These are phyloP conservation scores for Labeo rohita DNA, from an alignment of 2,113 vertebrate species.

Conservation along the genomic window DNA sequence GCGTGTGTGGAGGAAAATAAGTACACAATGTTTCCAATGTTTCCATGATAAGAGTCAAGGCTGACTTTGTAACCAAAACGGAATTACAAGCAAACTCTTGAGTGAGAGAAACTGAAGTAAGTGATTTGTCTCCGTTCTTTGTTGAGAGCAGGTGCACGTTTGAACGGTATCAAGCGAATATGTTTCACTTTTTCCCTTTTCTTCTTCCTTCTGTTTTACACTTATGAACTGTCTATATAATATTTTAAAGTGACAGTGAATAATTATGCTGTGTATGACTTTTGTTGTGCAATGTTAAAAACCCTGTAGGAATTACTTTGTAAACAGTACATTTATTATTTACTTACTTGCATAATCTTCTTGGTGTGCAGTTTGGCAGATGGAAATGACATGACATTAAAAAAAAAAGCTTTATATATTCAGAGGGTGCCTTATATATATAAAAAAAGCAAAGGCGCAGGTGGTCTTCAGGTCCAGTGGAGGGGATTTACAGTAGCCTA, in stretches of 20 bases:
- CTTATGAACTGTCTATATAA: not conserved
- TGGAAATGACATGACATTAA: not conserved
- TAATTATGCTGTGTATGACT: not conserved
- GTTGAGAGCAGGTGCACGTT: slow-evolving; percentile 54
- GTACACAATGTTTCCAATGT: not conserved
- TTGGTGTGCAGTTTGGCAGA: not conserved
- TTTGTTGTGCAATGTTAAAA: not conserved
- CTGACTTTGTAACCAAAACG: not conserved
- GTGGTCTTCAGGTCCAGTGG: not conserved
- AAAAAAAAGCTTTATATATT: not conserved
- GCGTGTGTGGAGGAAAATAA: not conserved
- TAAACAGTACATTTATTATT: not conserved
- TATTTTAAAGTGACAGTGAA: not conserved
- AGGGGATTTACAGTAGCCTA: not conserved
- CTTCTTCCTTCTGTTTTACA: not conserved
- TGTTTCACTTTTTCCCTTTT: not conserved
- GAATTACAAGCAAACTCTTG: slow-evolving; percentile 13
- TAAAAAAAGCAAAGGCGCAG: not conserved
- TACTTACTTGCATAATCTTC: not conserved
- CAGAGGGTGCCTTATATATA: not conserved
- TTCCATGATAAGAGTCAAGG: not conserved
- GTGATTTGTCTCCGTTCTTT: slow-evolving; percentile 40
- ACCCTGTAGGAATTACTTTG: not conserved
- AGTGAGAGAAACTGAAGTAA: slow-evolving; percentile 40
- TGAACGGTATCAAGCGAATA: not conserved